Conservation (phyloP, 1,140 invertebrate genomes). For the Ganaspis sp. region DNA sequence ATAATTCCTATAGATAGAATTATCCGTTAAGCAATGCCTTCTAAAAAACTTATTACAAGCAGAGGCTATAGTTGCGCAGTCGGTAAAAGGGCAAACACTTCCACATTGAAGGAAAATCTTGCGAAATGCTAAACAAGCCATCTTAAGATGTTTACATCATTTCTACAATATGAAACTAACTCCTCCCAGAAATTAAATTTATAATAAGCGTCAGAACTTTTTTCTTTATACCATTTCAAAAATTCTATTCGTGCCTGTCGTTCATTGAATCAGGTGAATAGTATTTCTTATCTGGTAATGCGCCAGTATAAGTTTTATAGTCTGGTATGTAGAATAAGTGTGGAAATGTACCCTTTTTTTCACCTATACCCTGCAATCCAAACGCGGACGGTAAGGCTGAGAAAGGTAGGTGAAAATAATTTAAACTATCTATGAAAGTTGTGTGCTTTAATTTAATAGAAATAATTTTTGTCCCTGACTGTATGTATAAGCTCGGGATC, state of each 20-base stretch:
- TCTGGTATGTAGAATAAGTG: conserved; percentile 55
- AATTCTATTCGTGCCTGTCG: background rate
- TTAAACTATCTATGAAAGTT: conserved; percentile 58
- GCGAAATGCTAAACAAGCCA: background rate
- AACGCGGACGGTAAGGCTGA: conserved; percentile 55
- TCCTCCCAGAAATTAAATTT: too few relatives aligned
- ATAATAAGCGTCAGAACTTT: too few relatives aligned
- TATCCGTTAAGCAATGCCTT: background rate
- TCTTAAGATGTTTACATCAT: background rate
- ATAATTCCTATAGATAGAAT: background rate
- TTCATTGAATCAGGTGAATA: conserved; percentile 49
- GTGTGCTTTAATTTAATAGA: conserved; percentile 40
- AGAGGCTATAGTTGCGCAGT: background rate
- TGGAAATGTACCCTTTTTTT: conserved; percentile 52
- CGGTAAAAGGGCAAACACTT: background rate
- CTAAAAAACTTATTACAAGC: background rate
- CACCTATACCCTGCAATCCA: conserved; percentile 35
- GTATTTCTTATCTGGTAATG: conserved; percentile 40
- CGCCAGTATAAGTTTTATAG: conserved; percentile 54
- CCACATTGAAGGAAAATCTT: background rate
- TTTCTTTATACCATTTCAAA: too few relatives aligned
- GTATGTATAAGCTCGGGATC: conserved; percentile 47
- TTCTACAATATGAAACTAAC: background rate
- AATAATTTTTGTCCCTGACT: conserved; percentile 50
- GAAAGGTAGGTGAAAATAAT: conserved; percentile 58